phyloP scores from a whole-genome alignment of 2,113 vertebrate species.

The Recurvirostra avosetta region DNA sequence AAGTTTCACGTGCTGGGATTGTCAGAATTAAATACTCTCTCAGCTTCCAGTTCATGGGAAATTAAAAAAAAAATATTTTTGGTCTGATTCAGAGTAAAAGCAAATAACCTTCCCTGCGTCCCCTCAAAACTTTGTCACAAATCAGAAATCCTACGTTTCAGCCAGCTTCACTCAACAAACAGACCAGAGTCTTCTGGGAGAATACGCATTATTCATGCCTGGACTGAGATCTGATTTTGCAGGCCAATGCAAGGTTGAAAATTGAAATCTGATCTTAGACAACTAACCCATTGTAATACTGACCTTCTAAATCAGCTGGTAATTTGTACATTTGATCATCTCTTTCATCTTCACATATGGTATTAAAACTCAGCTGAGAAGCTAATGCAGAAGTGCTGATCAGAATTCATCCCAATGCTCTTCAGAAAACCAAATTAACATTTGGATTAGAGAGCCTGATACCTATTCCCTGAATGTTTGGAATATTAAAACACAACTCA shows the following conservation, averaged over 20 bases:
- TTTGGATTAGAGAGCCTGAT: not conserved
- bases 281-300: not conserved
- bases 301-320: not conserved
- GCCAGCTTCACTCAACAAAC: not conserved
- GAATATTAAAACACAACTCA: not conserved
- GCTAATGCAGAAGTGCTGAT: not conserved
- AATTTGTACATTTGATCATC: not conserved
- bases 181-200: not conserved
- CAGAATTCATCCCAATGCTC: not conserved
- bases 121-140: not conserved
- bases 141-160: not conserved
- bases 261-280: not conserved
- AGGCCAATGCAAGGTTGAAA: not conserved
- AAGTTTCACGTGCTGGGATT: not conserved
- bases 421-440: slow-evolving; percentile 22
- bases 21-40: not conserved
- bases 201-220: not conserved
- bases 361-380: not conserved
- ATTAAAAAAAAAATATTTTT: not conserved
- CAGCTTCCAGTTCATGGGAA: not conserved
- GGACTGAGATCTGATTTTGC: not conserved
- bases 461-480: not conserved
- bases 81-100: not conserved
- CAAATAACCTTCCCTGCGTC: not conserved
- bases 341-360: not conserved